A percentile compares a stretch with the other conserved stretches of the same genome.
Evolutionary conservation across 1,140 invertebrate genomes (phyloP).

Genomic region (Drosophila leontia): DNA sequence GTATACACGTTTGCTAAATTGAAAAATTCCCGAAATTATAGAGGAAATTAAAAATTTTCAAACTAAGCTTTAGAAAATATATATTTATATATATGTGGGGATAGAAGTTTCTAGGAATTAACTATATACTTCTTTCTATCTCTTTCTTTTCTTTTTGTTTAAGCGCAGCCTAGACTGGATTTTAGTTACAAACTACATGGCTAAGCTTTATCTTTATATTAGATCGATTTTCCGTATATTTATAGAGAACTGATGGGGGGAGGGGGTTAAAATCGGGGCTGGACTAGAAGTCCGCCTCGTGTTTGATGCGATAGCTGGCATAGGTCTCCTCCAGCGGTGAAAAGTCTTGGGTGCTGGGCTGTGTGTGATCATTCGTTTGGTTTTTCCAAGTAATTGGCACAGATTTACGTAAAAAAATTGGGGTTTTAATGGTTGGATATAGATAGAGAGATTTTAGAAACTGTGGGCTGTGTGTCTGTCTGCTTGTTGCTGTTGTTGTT

Average conservation of each 20-base stretch:
- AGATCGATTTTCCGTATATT: constrained; percentile 39
- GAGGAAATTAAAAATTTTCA: constrained; percentile 42
- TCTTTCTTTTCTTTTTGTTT: constrained; percentile 17
- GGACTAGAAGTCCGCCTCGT: constrained; percentile 80
- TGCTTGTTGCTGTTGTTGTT: constrained; percentile 30
- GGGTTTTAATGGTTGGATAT: constrained; percentile 8
- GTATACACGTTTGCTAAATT: constrained; percentile 77
- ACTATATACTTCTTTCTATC: constrained; percentile 54
- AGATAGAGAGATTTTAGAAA: constrained; percentile 56
- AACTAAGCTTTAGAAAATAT: constrained; percentile 46
- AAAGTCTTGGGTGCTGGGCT: constrained; percentile 79
- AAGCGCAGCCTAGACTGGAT: constrained; percentile 53
- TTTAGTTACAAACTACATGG: constrained; percentile 61
- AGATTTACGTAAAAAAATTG: constrained; percentile 51
- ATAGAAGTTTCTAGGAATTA: constrained; percentile 57
- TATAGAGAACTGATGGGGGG: constrained; percentile 26
- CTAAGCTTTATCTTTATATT: constrained; percentile 50
- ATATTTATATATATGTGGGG: constrained; percentile 12
- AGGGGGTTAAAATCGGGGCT: constrained; percentile 15
- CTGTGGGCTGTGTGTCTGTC: constrained; percentile 30
- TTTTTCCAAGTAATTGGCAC: constrained; percentile 70
- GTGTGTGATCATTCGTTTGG: constrained; percentile 40
- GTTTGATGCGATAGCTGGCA: constrained; percentile 83
- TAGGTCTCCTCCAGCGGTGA: constrained; percentile 83
- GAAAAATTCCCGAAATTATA: constrained; percentile 57